Percentiles rank a stretch among this genome's conserved stretches.
Evolutionary conservation across 2,888 invertebrate species (phyloP).

Genomic region (Eumacrocentrus americanus): DNA sequence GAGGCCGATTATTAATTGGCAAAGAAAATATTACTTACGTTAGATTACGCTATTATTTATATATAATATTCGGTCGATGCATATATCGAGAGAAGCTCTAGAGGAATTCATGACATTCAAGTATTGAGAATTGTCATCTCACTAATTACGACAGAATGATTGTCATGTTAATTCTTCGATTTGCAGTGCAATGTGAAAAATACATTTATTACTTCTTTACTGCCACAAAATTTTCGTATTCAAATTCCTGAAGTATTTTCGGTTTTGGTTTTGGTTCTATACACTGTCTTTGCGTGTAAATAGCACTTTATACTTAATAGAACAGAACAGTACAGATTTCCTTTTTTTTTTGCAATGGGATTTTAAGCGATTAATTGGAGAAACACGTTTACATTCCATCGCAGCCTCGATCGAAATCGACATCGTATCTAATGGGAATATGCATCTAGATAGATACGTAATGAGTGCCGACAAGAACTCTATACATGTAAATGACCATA

Average conservation of each 20-base stretch:
- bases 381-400: slow-evolving; percentile 48
- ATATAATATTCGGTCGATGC: neutral
- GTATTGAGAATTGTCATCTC: too few species aligned
- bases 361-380: too few species aligned
- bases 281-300: neutral
- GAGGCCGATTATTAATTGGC: neutral
- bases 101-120: too few species aligned
- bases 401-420: slow-evolving; percentile 50
- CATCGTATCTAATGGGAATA: slow-evolving; percentile 30
- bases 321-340: neutral
- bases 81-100: too few species aligned
- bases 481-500: slow-evolving; percentile 43
- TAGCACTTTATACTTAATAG: slow-evolving; percentile 7
- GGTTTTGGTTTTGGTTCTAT: neutral
- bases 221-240: neutral
- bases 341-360: neutral
- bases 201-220: neutral
- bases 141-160: too few species aligned
- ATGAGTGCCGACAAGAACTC: neutral
- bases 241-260: neutral
- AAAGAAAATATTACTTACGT: neutral
- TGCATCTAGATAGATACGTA: neutral
- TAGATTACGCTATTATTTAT: neutral
- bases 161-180: too few species aligned
- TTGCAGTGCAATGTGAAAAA: neutral